Evolutionary conservation across 2,888 invertebrate species (phyloP), one percentile per base, ranked within the genome.

Genomic region (Nemapogon koenigi): DNA sequence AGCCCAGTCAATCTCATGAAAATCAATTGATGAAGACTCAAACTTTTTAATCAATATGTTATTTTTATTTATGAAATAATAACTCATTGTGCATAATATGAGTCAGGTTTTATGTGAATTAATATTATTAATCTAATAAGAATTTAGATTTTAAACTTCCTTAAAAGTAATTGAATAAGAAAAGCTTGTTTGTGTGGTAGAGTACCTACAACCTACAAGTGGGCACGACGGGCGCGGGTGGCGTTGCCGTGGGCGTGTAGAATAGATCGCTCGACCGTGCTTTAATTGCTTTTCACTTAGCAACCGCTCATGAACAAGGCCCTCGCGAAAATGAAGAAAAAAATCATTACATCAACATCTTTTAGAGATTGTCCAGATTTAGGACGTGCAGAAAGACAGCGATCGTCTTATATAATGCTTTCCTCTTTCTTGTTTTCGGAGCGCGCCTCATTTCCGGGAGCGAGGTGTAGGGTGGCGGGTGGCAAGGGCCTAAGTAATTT

Each of bases 401-500:
- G 64, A 64, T 61, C 62, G 64, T 60, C 65, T 70, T 71, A 70
- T 64, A 68, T 68, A 68, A 68, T 67, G 71, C 63, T 71, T 72
- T 76, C 70, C 70, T 73, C 60, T 65, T 64, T 64, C 73, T 75
- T 78, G 78, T 78, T 76, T 72, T 78, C 72, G 70, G 67, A 72
- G 64, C 66, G 75, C 66, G 71, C 70, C 76, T 75, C 73, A 71
- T 75, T 75, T 76, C 75, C 75, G 73, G 75, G 59, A 60, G 71
- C 68, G 67, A 67, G 39, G 64, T 50, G 61, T 62, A 50, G 58
- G 59, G 62, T 57, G 40, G 62, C 65, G 75, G 68, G 75, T 62
- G 67, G 69, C 60, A 58, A 69, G 76, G 82, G 82, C 76, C 83
- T 83, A 83, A 83, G 83, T 83, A 84, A 83, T 84, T 83, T 82